Base-by-base conservation (phyloP, 2,113 vertebrate species). In the Semicossyphus pulcher region DNA sequence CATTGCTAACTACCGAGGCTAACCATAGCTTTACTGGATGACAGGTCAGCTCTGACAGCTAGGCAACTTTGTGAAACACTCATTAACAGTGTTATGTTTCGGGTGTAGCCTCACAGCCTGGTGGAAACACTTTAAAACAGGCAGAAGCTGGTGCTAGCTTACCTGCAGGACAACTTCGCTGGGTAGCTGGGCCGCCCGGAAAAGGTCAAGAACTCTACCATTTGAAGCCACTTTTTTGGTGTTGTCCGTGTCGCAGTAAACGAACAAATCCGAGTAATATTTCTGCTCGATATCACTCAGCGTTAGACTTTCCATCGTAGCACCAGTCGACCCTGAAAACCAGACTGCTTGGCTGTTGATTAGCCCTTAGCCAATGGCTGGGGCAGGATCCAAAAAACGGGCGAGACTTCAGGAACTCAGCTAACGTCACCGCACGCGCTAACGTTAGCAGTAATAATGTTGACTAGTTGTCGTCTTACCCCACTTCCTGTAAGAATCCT, bases 221-320 rank as follows among this genome's bases (percentile, higher is more conserved):
- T 95, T 96, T 85, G 96, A 96, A 65, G 96, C 96, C 92, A 98
- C 96, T 94, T 99, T 99, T 90, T 98, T 97, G 81, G 96, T 96
- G 94, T 96, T 97, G 88, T 99, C 97, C 81, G 96, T 96, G 94
- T 99, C 97, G 94, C 97, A 99, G 94, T 97, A 98, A 34, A 95
- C 90, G 93, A 99, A 99, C 86, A 99, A 91, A 62, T 99, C 97
- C 88, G 96, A 97, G 88, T 98, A 98, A 80, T 97, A 99, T 85
- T 96, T 97, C 94, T 99, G 97, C 93, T 99, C 97, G 71, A 95
- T 93, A 70, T 99, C 97, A 85, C 91, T 99, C 88, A 99, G 88
- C 88, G 97, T 97, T 87, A 97, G 94, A 91, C 96, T 96, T 92
- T 99, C 97, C 97, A 99, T 99, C 60, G 78, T 93, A 58, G 81